A percentile compares a stretch with the other conserved stretches of the same genome.
These are phyloP conservation scores for Diceros bicornis DNA, from an alignment of 2,797 vertebrate genomes.

Conservation along the genomic window DNA sequence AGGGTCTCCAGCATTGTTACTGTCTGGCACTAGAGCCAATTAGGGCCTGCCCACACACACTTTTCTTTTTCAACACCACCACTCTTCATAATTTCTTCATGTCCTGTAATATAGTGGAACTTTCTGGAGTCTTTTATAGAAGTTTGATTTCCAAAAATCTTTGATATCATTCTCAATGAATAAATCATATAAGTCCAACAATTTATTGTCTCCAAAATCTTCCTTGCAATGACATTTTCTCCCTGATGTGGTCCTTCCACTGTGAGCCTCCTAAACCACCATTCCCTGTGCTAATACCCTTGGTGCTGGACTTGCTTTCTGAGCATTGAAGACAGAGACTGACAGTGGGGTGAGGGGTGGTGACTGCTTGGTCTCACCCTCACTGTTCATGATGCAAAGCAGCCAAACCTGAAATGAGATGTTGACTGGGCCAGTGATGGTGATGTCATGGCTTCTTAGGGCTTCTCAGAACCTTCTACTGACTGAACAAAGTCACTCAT, in stretches of 20 bases:
- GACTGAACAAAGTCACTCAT: not conserved
- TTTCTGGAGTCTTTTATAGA: not conserved
- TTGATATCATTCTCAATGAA: not conserved
- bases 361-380: not conserved
- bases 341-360: too few relatives aligned
- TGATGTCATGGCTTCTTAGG: not conserved
- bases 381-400: not conserved
- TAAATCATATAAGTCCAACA: not conserved
- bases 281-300: not conserved
- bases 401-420: not conserved
- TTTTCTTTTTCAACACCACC: not conserved
- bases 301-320: not conserved
- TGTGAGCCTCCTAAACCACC: not conserved
- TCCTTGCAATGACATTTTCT: not conserved
- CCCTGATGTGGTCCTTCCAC: not conserved
- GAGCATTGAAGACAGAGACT: not conserved
- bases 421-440: not conserved
- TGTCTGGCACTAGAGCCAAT: not conserved
- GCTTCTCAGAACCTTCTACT: not conserved
- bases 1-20: not conserved
- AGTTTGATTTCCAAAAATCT: not conserved
- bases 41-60: accelerated
- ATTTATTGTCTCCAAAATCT: not conserved
- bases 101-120: not conserved
- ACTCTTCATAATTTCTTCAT: not conserved